A percentile compares a stretch with the other conserved stretches of the same genome.
phyloP scores from a whole-genome alignment of 2,888 invertebrate species.

The Mechanitis mazaeus region DNA sequence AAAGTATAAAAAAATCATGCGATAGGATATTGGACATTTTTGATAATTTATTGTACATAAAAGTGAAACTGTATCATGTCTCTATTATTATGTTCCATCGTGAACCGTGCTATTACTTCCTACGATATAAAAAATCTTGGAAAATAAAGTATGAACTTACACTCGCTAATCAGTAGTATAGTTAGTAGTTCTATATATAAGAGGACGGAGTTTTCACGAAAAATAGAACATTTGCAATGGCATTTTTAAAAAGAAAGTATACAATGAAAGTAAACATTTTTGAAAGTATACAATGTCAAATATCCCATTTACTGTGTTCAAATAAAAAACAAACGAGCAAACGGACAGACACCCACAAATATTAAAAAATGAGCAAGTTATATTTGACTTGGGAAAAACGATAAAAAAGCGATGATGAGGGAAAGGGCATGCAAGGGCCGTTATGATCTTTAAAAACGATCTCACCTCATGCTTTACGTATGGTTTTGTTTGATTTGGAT shows the following conservation, averaged over 20 bases:
- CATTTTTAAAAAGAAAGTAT: too few relatives aligned
- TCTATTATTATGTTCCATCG: too few relatives aligned
- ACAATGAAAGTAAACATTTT: background rate
- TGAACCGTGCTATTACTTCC: too few relatives aligned
- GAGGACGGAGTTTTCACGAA: too few relatives aligned
- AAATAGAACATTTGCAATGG: too few relatives aligned
- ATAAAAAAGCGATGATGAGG: conserved; percentile 6
- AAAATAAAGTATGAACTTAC: too few relatives aligned
- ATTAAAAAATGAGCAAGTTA: conserved; percentile 1
- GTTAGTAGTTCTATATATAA: too few relatives aligned
- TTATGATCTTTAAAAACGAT: conserved; percentile 11
- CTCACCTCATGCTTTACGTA: conserved; percentile 61
- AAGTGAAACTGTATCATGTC: too few relatives aligned
- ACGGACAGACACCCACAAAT: background rate
- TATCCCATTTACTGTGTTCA: background rate
- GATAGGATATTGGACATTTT: conserved; percentile 2
- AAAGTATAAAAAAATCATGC: background rate
- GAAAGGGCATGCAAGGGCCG: background rate
- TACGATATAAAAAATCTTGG: too few relatives aligned
- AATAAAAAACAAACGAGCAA: background rate
- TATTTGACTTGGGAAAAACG: conserved; percentile 1
- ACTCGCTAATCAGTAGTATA: too few relatives aligned
- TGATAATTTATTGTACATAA: too few relatives aligned
- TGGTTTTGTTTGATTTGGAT: conserved; percentile 91
- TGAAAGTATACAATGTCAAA: background rate